phyloP scores from a whole-genome alignment of 2,888 invertebrate genomes.

The Paralinhomoeus sp. region DNA sequence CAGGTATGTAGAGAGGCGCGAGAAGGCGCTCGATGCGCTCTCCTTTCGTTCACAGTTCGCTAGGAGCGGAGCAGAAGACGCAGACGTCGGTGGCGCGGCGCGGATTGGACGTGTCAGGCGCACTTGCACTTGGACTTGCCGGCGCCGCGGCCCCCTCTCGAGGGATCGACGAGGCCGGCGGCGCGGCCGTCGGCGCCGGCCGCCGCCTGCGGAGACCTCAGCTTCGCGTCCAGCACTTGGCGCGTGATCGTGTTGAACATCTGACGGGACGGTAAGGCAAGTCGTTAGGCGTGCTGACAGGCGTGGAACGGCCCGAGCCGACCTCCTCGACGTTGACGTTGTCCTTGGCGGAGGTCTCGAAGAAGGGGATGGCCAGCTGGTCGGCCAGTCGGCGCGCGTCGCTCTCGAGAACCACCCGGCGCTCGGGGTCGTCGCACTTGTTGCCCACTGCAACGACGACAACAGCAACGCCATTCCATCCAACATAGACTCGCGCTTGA shows the following conservation, averaged over 20 bases:
- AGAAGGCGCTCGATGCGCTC: no score
- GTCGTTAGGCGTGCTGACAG: background rate
- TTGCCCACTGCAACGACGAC: conserved; percentile 71
- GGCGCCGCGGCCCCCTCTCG: no score
- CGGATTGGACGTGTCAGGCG: no score
- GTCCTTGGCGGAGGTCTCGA: conserved; percentile 96
- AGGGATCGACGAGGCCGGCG: no score
- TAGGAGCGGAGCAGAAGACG: no score
- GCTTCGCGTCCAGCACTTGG: conserved; percentile 61
- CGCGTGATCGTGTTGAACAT: conserved; percentile 49
- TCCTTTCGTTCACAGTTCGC: no score
- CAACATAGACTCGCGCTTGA: no score
- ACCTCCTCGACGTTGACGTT: conserved; percentile 97
- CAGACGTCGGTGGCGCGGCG: no score
- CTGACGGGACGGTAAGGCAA: conserved; percentile 25
- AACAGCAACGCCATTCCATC: background rate
- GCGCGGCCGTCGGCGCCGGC: no score
- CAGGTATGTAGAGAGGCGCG: no score
- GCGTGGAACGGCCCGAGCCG: conserved; percentile 24
- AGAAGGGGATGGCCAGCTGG: conserved; percentile 85
- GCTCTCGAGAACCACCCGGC: conserved; percentile 83
- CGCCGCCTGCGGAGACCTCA: conserved; percentile 9
- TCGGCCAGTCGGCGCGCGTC: conserved; percentile 90
- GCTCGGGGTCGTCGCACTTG: conserved; percentile 77
- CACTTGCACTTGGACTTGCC: no score